Conservation (phyloP, 1,140 invertebrate species). For the Cotesia glomerata region DNA sequence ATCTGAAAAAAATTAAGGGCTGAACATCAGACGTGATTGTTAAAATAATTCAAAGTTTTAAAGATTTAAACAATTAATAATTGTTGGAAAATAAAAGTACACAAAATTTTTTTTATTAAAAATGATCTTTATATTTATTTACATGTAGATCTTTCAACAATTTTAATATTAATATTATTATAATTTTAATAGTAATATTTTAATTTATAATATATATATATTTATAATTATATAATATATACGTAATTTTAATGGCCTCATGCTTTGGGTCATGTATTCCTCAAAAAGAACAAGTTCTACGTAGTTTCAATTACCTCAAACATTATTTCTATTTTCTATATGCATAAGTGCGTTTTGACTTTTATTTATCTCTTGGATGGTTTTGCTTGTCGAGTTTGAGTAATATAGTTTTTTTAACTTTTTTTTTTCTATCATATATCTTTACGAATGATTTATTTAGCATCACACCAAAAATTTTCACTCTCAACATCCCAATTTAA, state of each 20-base stretch:
- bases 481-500: background rate
- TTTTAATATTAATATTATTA: conserved; percentile 50
- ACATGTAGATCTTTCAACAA: conserved; percentile 56
- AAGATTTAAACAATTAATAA: background rate
- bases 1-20: no score
- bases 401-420: background rate
- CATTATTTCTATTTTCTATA: conserved; percentile 35
- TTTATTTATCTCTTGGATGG: conserved; percentile 9
- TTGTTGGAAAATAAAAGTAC: background rate
- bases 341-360: conserved; percentile 30
- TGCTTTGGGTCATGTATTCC: conserved; percentile 41
- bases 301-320: conserved; percentile 41
- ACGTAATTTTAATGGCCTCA: conserved; percentile 42
- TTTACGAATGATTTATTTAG: no score
- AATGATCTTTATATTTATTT: conserved; percentile 57
- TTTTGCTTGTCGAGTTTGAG: conserved; percentile 6
- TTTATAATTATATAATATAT: conserved; percentile 12
- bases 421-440: background rate
- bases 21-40: no score
- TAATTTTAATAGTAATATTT: conserved; percentile 36
- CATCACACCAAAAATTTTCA: no score
- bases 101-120: conserved; percentile 45
- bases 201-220: conserved; percentile 11
- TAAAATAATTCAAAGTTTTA: no score
- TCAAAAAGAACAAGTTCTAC: conserved; percentile 37